phyloP scores from a whole-genome alignment of 2,113 vertebrate genomes.

The Pluvianellus socialis region DNA sequence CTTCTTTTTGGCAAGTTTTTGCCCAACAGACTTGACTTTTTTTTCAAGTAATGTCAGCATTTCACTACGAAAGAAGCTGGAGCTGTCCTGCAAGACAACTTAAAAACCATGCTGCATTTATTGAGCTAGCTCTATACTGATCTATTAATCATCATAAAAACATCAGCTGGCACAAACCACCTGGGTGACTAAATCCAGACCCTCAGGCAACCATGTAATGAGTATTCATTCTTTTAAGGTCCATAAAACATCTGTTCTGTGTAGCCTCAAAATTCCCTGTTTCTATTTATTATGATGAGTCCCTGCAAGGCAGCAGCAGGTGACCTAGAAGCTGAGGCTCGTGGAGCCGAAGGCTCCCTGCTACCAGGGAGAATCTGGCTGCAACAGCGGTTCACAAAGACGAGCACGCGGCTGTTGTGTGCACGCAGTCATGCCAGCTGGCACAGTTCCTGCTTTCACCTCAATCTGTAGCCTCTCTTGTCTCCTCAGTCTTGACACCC shows the following conservation, averaged over 20 bases:
- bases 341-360: background rate
- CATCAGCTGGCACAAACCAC: background rate
- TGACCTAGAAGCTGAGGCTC: background rate
- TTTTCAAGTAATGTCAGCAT: background rate
- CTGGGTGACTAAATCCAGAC: constrained; percentile 3
- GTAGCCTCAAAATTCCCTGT: background rate
- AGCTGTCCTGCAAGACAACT: background rate
- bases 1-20: background rate
- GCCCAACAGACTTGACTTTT: background rate
- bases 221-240: constrained; percentile 3
- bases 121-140: background rate
- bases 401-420: fast-evolving
- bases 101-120: background rate
- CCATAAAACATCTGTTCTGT: background rate
- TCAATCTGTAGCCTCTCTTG: background rate
- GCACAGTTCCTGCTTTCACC: background rate
- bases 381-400: fast-evolving
- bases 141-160: constrained; percentile 9
- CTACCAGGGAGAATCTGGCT: background rate
- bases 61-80: background rate
- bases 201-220: constrained; percentile 25
- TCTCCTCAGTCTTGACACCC: background rate
- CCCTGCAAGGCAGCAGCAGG: background rate
- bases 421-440: background rate
- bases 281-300: background rate